A percentile compares a stretch with the other conserved stretches of the same genome.
phyloP scores from a whole-genome alignment of 2,888 invertebrate species.

The Napeogenes sylphis region DNA sequence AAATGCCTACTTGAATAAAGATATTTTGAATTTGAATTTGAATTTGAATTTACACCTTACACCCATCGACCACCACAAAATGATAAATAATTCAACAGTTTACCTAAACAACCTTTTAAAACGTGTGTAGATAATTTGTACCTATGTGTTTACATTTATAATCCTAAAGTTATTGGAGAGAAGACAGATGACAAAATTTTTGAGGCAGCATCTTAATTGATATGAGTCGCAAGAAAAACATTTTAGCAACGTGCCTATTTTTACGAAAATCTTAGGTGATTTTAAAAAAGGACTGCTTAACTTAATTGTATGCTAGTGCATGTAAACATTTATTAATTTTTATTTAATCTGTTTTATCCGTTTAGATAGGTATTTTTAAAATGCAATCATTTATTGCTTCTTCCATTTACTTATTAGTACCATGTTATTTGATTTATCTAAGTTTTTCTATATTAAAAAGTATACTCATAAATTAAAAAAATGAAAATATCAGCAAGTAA shows the following conservation, averaged over 20 bases:
- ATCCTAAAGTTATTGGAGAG: constrained; percentile 20
- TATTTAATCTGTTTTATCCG: constrained; percentile 9
- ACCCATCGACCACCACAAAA: too few relatives aligned
- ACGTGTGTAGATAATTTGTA: too few relatives aligned
- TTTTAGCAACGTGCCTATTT: constrained; percentile 27
- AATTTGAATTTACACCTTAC: too few relatives aligned
- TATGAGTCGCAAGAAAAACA: constrained; percentile 32
- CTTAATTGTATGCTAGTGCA: not conserved
- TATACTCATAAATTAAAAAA: too few relatives aligned
- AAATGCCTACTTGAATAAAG: too few relatives aligned
- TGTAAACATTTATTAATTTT: constrained; percentile 31
- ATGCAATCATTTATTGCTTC: too few relatives aligned
- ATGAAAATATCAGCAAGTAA: too few relatives aligned
- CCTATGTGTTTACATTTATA: constrained; percentile 18
- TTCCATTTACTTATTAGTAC: too few relatives aligned
- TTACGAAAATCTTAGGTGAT: constrained; percentile 30
- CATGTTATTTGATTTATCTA: too few relatives aligned
- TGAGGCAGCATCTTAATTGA: constrained; percentile 34
- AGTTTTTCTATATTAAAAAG: too few relatives aligned
- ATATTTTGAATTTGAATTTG: too few relatives aligned
- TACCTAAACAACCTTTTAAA: constrained; percentile 13
- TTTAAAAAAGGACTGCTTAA: constrained; percentile 20
- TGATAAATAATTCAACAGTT: constrained; percentile 11
- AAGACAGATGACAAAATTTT: constrained; percentile 29
- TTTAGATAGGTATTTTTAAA: not conserved